These are phyloP conservation scores for Oncorhynchus nerka DNA, from an alignment of 2,113 vertebrate species.

Conservation along the genomic window DNA sequence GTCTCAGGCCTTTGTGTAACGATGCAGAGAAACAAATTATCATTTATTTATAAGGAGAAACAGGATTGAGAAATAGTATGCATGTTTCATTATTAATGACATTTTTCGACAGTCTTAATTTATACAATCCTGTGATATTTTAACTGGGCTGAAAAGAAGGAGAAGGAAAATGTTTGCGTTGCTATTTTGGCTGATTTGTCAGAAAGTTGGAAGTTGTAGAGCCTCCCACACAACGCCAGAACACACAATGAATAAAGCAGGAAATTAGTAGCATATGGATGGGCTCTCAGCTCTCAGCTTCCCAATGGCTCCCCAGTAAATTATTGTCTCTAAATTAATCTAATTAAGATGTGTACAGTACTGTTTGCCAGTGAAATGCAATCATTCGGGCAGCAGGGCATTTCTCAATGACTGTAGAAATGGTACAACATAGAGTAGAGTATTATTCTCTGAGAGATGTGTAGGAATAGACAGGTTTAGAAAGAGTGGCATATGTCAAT, in stretches of 20 bases:
- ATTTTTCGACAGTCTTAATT: slow-evolving; percentile 68
- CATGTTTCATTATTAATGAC: slow-evolving; percentile 82
- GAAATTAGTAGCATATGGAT: slow-evolving; percentile 58
- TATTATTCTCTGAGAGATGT: slow-evolving; percentile 6
- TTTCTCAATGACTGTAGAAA: slow-evolving; percentile 30
- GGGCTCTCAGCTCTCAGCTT: slow-evolving; percentile 31
- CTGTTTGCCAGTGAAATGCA: slow-evolving; percentile 20
- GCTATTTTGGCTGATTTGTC: slow-evolving; percentile 56
- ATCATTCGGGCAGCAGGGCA: slow-evolving; percentile 38
- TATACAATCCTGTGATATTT: slow-evolving; percentile 39
- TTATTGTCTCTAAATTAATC: slow-evolving; percentile 62
- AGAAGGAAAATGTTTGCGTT: slow-evolving; percentile 37
- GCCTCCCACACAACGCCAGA: slow-evolving; percentile 43
- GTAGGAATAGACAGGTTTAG: background rate
- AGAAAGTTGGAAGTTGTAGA: slow-evolving; percentile 31
- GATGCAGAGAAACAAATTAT: slow-evolving; percentile 86
- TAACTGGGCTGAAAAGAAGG: slow-evolving; percentile 31
- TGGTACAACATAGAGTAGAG: slow-evolving; percentile 38
- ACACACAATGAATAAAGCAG: slow-evolving; percentile 35
- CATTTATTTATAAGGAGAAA: slow-evolving; percentile 88
- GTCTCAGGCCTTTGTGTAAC: slow-evolving; percentile 83
- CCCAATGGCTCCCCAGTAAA: slow-evolving; percentile 56
- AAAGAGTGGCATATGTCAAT: background rate
- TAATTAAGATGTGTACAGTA: slow-evolving; percentile 62
- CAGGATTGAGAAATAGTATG: slow-evolving; percentile 78